These are phyloP conservation scores for Lepisosteus osseus DNA, from an alignment of 2,113 vertebrate genomes.

Conservation along the genomic window DNA sequence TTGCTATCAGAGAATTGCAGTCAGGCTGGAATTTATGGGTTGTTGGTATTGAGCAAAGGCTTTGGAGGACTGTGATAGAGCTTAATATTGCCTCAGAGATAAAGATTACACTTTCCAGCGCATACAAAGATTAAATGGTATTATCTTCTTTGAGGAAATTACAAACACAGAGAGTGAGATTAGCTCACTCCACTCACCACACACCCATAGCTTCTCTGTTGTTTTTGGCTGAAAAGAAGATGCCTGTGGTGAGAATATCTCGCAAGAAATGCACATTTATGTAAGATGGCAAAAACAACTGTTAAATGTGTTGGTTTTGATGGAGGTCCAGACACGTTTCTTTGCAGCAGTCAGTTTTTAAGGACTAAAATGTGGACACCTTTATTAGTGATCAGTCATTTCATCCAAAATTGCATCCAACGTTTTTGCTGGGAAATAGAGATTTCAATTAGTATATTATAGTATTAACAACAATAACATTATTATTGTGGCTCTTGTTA, in stretches of 20 bases:
- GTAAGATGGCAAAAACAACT: neutral
- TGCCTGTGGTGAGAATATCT: neutral
- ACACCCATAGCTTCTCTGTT: neutral
- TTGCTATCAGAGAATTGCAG: neutral
- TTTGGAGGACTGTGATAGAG: neutral
- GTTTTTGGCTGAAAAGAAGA: neutral
- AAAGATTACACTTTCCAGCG: constrained; percentile 6
- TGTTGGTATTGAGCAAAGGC: constrained; percentile 18
- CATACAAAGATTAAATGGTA: constrained; percentile 11
- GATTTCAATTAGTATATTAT: too few species aligned
- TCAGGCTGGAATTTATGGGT: constrained; percentile 3
- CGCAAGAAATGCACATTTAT: neutral
- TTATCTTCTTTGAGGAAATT: constrained; percentile 16
- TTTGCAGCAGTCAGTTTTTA: neutral
- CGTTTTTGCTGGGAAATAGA: too few species aligned
- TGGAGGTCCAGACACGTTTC: neutral
- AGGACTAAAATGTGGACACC: neutral
- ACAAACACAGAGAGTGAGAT: constrained; percentile 26
- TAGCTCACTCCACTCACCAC: neutral
- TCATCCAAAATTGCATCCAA: too few species aligned
- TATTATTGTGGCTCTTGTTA: too few species aligned
- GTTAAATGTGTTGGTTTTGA: neutral
- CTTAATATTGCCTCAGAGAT: constrained; percentile 10
- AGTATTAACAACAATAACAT: too few species aligned
- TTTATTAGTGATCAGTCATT: too few species aligned